phyloP scores from a whole-genome alignment of 2,888 invertebrate genomes.

The Drosophila nigritarsus region DNA sequence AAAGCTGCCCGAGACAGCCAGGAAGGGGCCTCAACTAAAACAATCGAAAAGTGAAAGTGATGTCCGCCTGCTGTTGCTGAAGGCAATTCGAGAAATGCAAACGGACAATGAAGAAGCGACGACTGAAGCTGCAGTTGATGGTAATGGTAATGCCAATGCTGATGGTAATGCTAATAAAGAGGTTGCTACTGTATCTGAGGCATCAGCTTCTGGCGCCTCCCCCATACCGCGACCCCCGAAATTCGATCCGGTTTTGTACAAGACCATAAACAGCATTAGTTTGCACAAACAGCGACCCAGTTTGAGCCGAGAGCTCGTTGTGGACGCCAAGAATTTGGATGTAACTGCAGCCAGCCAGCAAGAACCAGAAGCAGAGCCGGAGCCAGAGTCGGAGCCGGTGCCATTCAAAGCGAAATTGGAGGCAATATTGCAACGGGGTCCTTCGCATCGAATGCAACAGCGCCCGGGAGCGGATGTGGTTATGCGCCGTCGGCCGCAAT shows the following conservation, averaged over 20 bases:
- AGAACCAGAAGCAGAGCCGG: conserved; percentile 10
- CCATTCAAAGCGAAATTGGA: conserved; percentile 82
- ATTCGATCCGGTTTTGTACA: conserved; percentile 83
- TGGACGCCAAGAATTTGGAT: conserved; percentile 49
- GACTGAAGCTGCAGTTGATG: conserved; percentile 12
- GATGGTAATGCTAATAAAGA: conserved; percentile 10
- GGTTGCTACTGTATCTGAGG: conserved; percentile 9
- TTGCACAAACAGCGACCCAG: conserved; percentile 73
- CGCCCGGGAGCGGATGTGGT: conserved; percentile 62
- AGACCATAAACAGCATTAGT: conserved; percentile 79
- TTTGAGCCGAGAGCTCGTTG: conserved; percentile 62
- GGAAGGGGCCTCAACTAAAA: conserved; percentile 62
- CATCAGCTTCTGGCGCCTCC: conserved; percentile 13
- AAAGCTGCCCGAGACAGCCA: background rate
- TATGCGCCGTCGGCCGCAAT: conserved; percentile 71
- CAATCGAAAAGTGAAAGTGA: conserved; percentile 83
- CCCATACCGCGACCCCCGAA: conserved; percentile 82
- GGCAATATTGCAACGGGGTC: conserved; percentile 81
- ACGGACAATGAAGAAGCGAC: conserved; percentile 49
- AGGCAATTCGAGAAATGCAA: conserved; percentile 70
- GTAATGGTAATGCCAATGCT: conserved; percentile 5
- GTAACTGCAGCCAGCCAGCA: conserved; percentile 28
- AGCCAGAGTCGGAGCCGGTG: conserved; percentile 54
- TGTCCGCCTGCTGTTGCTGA: conserved; percentile 66
- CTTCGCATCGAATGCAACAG: conserved; percentile 73